phyloP scores from a whole-genome alignment of 2,113 vertebrate genomes.

The Aspiorhynchus laticeps region DNA sequence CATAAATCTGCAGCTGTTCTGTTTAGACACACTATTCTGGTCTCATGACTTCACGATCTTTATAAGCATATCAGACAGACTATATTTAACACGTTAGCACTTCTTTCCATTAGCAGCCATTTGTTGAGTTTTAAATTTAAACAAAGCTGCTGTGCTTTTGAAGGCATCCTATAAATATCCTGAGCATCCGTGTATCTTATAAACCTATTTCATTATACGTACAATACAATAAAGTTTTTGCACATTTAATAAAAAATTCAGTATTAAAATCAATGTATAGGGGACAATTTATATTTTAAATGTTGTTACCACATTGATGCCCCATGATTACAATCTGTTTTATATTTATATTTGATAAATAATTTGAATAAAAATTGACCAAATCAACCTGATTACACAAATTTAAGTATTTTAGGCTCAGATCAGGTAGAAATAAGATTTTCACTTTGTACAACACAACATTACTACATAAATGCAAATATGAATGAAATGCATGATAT shows the following conservation, averaged over 20 bases:
- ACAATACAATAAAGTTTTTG: background rate
- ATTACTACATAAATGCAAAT: background rate
- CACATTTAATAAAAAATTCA: background rate
- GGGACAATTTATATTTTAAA: background rate
- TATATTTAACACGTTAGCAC: conserved; percentile 22
- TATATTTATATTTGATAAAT: background rate
- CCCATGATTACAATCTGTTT: background rate
- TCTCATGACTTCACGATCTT: background rate
- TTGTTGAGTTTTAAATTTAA: background rate
- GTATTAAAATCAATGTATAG: background rate
- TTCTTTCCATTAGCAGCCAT: background rate
- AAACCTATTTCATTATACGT: background rate
- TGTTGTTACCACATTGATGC: background rate
- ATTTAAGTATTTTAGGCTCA: background rate
- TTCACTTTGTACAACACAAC: background rate
- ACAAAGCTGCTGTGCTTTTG: background rate
- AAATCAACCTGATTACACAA: background rate
- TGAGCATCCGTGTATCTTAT: background rate
- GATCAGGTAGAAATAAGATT: background rate
- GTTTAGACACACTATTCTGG: conserved; percentile 4
- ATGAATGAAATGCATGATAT: background rate
- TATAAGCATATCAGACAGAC: background rate
- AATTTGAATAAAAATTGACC: too few species aligned
- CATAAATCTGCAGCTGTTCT: conserved; percentile 1
- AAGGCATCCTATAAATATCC: background rate